Evolutionary conservation across 2,113 vertebrate genomes (phyloP).

Genomic region (Cranoglanis bouderius): DNA sequence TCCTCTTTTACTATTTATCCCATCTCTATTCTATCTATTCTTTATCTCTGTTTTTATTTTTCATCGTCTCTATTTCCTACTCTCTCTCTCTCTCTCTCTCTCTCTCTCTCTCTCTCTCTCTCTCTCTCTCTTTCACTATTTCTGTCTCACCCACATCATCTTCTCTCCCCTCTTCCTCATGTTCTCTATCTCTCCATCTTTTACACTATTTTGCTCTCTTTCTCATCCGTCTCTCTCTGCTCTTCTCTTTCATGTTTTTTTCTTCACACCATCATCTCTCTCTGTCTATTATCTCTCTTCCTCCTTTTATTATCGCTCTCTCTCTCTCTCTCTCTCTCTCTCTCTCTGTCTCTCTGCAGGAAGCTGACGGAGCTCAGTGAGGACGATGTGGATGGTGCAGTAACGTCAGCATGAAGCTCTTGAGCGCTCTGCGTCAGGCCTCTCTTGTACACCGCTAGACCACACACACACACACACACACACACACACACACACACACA

Average conservation of each 20-base stretch:
- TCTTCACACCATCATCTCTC: neutral
- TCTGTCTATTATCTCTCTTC: neutral
- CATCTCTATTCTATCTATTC: neutral
- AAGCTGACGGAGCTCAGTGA: slow-evolving; percentile 61
- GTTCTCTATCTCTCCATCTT: slow-evolving; percentile 14
- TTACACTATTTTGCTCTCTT: neutral
- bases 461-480: neutral
- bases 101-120: neutral
- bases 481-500: slow-evolving; percentile 33
- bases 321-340: slow-evolving; percentile 57
- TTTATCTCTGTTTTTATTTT: slow-evolving; percentile 18
- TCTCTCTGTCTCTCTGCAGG: slow-evolving; percentile 64
- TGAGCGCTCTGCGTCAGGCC: slow-evolving; percentile 50
- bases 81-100: neutral
- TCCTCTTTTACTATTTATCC: neutral
- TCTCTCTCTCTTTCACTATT: neutral
- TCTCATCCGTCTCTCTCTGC: slow-evolving; percentile 47
- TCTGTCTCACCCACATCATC: neutral
- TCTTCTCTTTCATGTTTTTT: slow-evolving; percentile 56
- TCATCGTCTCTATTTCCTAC: neutral
- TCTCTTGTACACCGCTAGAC: slow-evolving; percentile 45
- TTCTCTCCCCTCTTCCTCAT: neutral
- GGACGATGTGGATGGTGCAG: slow-evolving; percentile 61
- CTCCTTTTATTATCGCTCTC: slow-evolving; percentile 19
- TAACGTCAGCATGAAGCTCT: slow-evolving; percentile 66